Evolutionary conservation across 92 coral and sea anemone species (phyloP), one percentile per base, ranked within the genome.

Genomic region (Micromussa lordhowensis): DNA sequence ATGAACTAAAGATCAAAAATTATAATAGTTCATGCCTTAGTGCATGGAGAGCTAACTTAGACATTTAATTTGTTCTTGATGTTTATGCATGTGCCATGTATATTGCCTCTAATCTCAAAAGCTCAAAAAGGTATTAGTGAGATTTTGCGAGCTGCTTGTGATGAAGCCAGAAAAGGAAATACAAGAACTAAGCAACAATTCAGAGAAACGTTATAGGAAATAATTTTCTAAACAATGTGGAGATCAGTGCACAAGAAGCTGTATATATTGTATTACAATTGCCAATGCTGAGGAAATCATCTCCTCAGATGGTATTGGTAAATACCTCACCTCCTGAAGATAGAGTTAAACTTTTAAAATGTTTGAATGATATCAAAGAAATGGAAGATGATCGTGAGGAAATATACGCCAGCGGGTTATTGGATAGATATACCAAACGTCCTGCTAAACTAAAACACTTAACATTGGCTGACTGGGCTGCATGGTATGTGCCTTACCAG

Each of bases 81-180:
- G 40, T 36, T 36, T 36, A 36, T 36, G 40, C 40, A 36, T 36
- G 40, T 36, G 40, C 40, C 40, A 36, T 5, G 40, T 36, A 36
- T 36, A 36, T 36, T 36, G 40, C 5, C 3, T 36, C 40, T 5
- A 2, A 91, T 87, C 34, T 91, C 91, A 72, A 91, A 91, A 87
- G 93, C 87, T 22, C 88, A 87, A 66, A 91, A 91, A 88, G 93
- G 93, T 26, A 91, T 87, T 76, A 87, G 91, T 91, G 93, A 90
- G 54, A 63, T 90, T 17, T 79, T 90, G 74, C 58, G 86, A 79
- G 55, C 19, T 30, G 93, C 94, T 72, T 91, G 91, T 87, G 78
- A 40, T 49, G 94, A 91, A 87, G 92, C 94, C 28, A 91, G 84
- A 77, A 79, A 91, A 83, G 94, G 94, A 40, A 91, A 91, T 68